Conservation (phyloP, 2,888 invertebrate species). For the Phorcus lineatus region DNA sequence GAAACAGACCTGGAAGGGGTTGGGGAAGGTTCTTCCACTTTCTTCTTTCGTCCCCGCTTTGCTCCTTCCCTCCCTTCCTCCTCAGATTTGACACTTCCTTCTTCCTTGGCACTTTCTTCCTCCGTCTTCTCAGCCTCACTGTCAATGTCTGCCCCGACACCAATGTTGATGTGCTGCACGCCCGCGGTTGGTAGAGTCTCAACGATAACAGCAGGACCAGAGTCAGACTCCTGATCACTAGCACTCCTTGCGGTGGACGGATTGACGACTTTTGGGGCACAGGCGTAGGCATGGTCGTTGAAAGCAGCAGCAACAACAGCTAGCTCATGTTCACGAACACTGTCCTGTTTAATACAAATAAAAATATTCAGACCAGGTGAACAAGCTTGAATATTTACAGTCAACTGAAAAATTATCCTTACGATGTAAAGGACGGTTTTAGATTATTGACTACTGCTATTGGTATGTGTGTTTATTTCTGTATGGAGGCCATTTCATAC, state of each 20-base stretch:
- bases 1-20: constrained; percentile 21
- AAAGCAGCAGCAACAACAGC: constrained; percentile 52
- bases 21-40: background rate
- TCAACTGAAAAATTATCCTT: too few species aligned
- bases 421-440: too few species aligned
- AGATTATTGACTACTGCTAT: too few species aligned
- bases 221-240: background rate
- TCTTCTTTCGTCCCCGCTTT: background rate
- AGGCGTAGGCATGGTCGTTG: constrained; percentile 61
- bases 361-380: background rate
- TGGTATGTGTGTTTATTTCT: too few species aligned
- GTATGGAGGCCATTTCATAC: too few species aligned
- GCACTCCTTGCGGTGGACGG: constrained; percentile 34
- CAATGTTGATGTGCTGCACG: background rate
- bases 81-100: background rate
- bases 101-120: background rate
- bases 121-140: constrained; percentile 25
- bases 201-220: too few species aligned
- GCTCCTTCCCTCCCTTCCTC: constrained; percentile 15
- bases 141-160: constrained; percentile 16
- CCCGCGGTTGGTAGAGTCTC: background rate
- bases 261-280: constrained; percentile 36
- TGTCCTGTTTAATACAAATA: constrained; percentile 37
- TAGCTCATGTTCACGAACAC: constrained; percentile 36
- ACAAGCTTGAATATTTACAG: too few species aligned